These are phyloP conservation scores for Ctenoplectra terminalis DNA, from an alignment of 1,140 invertebrate species.

Conservation along the genomic window DNA sequence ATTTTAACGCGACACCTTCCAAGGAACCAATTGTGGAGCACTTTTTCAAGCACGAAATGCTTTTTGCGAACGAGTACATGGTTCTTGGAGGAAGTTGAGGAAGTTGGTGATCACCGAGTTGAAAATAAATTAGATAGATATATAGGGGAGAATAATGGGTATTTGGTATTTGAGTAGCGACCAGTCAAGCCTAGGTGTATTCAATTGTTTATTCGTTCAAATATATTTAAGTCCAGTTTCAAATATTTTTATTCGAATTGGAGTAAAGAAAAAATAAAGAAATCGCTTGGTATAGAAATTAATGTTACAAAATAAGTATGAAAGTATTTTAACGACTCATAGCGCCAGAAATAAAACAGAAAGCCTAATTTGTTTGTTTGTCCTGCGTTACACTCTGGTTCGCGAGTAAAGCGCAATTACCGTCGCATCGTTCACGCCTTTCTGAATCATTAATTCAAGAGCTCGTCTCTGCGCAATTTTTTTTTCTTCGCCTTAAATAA, in stretches of 20 bases:
- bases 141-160: background rate
- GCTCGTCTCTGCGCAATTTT: background rate
- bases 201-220: too few relatives aligned
- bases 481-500: background rate
- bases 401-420: constrained; percentile 10
- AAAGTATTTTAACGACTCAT: background rate
- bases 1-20: background rate
- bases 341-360: background rate
- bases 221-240: too few relatives aligned
- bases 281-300: background rate
- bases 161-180: too few relatives aligned
- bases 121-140: background rate
- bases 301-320: background rate
- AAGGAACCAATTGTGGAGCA: background rate
- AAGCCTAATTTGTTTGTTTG: background rate
- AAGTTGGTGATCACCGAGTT: background rate
- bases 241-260: too few relatives aligned
- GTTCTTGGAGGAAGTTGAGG: background rate
- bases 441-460: constrained; percentile 24
- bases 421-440: background rate
- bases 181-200: too few relatives aligned
- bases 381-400: background rate
- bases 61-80: background rate
- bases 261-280: too few relatives aligned
- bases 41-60: background rate